Conservation (phyloP, 2,888 invertebrate genomes). For the Clanis bilineata region DNA sequence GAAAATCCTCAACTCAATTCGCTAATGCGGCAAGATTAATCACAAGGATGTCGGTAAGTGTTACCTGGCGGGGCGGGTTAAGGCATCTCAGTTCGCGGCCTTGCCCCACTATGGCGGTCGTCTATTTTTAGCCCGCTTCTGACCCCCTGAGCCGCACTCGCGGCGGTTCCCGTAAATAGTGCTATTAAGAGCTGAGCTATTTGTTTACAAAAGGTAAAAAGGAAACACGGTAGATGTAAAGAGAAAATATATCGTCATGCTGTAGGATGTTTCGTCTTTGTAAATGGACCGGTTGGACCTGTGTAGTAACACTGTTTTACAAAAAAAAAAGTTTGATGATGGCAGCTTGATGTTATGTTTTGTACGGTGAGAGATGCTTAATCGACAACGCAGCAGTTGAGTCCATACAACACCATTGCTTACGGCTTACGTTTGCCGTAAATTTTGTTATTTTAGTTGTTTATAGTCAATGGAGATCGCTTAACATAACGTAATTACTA, state of each 20-base stretch:
- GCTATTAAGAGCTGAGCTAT: slow-evolving; percentile 65
- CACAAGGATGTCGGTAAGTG: slow-evolving; percentile 63
- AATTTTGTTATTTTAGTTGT: too few species aligned
- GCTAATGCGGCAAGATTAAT: slow-evolving; percentile 68
- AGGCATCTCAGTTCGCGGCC: slow-evolving; percentile 60
- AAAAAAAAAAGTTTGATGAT: too few species aligned
- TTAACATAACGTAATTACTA: too few species aligned
- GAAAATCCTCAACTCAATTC: slow-evolving; percentile 43
- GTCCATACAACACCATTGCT: too few species aligned
- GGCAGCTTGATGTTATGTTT: too few species aligned
- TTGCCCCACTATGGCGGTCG: slow-evolving; percentile 71
- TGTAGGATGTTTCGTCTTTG: too few species aligned
- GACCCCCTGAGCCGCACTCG: slow-evolving; percentile 41
- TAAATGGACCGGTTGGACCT: too few species aligned
- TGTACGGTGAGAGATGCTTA: too few species aligned
- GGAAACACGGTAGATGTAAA: slow-evolving; percentile 5
- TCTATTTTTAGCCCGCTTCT: slow-evolving; percentile 68
- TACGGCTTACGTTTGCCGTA: too few species aligned
- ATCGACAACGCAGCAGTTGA: too few species aligned
- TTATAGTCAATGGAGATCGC: too few species aligned
- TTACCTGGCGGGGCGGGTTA: slow-evolving; percentile 56
- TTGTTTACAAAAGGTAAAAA: slow-evolving; percentile 37
- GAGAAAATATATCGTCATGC: not conserved
- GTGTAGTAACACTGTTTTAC: too few species aligned
- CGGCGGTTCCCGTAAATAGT: slow-evolving; percentile 57